A percentile compares a stretch with the other conserved stretches of the same genome.
Evolutionary conservation across 2,113 vertebrate genomes (phyloP).

Genomic region (Diphyllodes magnificus): DNA sequence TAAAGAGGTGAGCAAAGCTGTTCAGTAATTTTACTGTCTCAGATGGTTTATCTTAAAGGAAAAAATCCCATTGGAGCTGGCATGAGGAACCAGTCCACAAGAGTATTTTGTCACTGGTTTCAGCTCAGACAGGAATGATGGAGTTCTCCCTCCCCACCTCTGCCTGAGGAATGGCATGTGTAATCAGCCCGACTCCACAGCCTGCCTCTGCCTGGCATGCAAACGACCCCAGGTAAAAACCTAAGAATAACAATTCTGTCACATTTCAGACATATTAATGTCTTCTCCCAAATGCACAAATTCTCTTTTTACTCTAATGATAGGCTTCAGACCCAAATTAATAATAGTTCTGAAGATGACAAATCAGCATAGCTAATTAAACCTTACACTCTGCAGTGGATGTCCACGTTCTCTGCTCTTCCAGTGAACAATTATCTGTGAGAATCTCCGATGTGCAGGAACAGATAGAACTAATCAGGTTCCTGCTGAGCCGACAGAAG

Average conservation of each 20-base stretch:
- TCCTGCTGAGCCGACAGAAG: not conserved
- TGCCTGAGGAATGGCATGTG: not conserved
- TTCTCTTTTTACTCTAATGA: not conserved
- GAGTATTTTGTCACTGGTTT: not conserved
- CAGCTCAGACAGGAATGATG: not conserved
- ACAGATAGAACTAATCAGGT: constrained; percentile 2
- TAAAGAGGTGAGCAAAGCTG: not conserved
- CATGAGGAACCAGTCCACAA: not conserved
- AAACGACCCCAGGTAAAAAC: not conserved
- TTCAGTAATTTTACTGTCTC: not conserved
- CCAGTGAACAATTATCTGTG: not conserved
- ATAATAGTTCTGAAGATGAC: not conserved
- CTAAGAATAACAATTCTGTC: not conserved
- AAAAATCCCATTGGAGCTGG: not conserved
- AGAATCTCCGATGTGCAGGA: not conserved
- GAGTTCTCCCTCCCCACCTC: not conserved
- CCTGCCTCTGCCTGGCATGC: not conserved
- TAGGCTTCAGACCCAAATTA: not conserved
- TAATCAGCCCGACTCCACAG: not conserved
- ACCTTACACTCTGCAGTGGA: not conserved
- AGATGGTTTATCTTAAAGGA: not conserved
- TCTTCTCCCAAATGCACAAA: not conserved
- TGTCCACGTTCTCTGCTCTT: not conserved
- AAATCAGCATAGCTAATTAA: not conserved
- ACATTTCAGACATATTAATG: not conserved